These are phyloP conservation scores for Amiota minor DNA, from an alignment of 2,888 invertebrate species.

Conservation along the genomic window DNA sequence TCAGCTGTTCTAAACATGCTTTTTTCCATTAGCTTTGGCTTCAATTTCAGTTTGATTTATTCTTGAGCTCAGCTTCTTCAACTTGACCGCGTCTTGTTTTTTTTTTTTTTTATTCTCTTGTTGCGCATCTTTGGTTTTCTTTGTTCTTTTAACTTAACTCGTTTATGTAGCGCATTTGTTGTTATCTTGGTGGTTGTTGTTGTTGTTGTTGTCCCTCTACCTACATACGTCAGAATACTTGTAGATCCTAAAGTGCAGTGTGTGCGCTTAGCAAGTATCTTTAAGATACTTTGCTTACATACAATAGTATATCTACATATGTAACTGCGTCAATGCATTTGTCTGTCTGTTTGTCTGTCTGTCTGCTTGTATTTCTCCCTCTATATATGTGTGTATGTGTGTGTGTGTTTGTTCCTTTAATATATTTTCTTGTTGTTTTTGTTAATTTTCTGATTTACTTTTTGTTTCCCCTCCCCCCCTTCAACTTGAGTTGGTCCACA, in stretches of 20 bases:
- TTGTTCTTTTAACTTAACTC: conserved; percentile 19
- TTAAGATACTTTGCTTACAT: conserved; percentile 45
- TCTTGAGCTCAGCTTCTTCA: background rate
- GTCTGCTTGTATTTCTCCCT: background rate
- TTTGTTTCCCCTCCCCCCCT: background rate
- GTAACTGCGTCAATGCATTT: conserved; percentile 7
- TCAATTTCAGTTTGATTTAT: background rate
- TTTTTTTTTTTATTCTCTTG: background rate
- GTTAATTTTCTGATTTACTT: conserved; percentile 45
- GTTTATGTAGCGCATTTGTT: conserved; percentile 48
- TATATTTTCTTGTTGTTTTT: conserved; percentile 47
- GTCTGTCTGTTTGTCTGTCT: background rate
- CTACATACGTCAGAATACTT: conserved; percentile 22
- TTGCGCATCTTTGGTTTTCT: conserved; percentile 8
- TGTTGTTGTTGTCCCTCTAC: conserved; percentile 46
- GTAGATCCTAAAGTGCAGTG: conserved; percentile 29
- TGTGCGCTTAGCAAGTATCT: conserved; percentile 50
- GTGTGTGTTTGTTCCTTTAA: conserved; percentile 16
- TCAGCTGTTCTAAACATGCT: background rate
- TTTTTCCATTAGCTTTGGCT: background rate
- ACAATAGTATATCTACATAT: background rate
- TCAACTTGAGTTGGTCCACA: conserved; percentile 33
- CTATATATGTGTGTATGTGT: conserved; percentile 18
- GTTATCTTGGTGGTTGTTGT: conserved; percentile 43
- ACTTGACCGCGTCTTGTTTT: conserved; percentile 6